Conservation (phyloP, 2,113 vertebrate species). For the Pristiophorus japonicus region DNA sequence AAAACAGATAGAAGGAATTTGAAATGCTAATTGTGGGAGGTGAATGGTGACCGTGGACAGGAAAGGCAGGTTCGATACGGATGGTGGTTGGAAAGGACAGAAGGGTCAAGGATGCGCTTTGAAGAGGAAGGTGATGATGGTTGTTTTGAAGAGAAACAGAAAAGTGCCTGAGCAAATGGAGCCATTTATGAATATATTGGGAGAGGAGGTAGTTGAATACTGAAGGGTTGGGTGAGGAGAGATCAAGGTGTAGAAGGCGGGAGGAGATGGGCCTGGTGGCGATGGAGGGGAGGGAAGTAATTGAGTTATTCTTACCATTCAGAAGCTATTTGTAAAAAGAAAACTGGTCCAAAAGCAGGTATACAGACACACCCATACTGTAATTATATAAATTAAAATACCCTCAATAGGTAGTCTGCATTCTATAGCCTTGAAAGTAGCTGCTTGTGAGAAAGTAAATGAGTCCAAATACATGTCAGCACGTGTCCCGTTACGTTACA, state of each 20-base stretch:
- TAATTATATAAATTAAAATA: too few relatives aligned
- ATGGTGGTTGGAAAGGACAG: neutral
- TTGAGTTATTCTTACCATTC: too few relatives aligned
- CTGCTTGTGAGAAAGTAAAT: neutral
- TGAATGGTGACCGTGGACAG: neutral
- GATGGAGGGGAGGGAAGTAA: too few relatives aligned
- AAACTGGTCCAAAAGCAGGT: neutral
- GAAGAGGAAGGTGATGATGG: too few relatives aligned
- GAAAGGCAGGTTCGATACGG: neutral
- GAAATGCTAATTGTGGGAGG: neutral
- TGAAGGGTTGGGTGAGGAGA: too few relatives aligned
- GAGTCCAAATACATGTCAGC: neutral
- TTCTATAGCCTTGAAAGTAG: neutral
- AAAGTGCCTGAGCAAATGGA: neutral
- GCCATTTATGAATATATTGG: neutral
- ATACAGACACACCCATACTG: too few relatives aligned
- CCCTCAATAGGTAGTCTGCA: neutral
- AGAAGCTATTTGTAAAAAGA: neutral
- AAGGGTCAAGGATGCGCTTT: neutral
- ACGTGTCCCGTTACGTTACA: neutral
- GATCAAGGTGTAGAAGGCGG: too few relatives aligned
- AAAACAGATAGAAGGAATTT: too few relatives aligned
- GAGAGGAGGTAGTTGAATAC: neutral
- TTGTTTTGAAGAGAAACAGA: neutral
- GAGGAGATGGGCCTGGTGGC: too few relatives aligned